Base-by-base conservation (phyloP, 2,113 vertebrate genomes). In the Notarius quadriscutis region DNA sequence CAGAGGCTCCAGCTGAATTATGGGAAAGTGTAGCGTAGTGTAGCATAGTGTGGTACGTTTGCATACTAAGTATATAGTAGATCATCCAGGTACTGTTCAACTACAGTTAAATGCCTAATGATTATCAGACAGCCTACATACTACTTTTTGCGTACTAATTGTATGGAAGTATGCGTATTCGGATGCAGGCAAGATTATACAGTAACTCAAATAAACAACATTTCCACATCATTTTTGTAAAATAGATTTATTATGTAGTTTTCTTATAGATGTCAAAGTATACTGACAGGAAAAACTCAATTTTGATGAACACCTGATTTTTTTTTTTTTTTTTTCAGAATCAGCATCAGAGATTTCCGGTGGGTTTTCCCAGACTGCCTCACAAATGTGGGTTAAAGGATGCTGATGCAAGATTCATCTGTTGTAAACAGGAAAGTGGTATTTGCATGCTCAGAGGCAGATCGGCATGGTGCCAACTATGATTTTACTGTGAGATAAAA, bases 361-460 rank as follows among this genome's bases (percentile, higher is more conserved):
- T 53, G 74, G 14, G 9, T 53, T 77, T 51, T 77, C 50, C 50
- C 11, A 7, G 50, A n/a, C 50, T 1, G 6, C 22, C 22, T 53
- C 22, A 51, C 2, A 1, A n/a, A n/a, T 85, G 84, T 63, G 72
- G 84, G 51, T 85, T 41, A 41, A 41, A 41, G 3, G 41, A 41
- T 41, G 41, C 41, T 41, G 41, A 41, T 41, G 41, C 41, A 77
- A 83, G 81, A 62, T 62, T 75, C 63, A 89, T 65, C 82, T 81
- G 86, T 11, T 25, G 71, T 34, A 58, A 84, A 83, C 53, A 84
- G 63, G 17, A 8, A 81, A 62, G 53, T 71, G 84, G 72, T 74
- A 57, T 85, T 55, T 67, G n/a, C 7, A 11, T 83, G 30, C 34
- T 22, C n/a, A 25, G 51, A 55, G 85, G 51, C 75, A 80, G 50